Evolutionary conservation across 2,797 vertebrate genomes (phyloP), one percentile per base, ranked within the genome.

Genomic region (Lophotriccus pileatus): DNA sequence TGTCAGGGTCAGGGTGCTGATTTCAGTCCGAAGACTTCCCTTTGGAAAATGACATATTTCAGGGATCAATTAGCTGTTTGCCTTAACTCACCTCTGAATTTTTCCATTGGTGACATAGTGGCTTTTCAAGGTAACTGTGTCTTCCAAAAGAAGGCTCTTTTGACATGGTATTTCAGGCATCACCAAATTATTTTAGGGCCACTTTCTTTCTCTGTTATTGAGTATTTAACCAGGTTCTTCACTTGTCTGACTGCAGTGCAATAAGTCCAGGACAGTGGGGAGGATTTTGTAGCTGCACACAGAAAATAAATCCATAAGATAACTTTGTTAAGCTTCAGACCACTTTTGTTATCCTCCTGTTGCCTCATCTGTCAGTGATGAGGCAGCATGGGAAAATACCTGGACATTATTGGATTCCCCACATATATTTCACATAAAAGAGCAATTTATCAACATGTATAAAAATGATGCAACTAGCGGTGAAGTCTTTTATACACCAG

Each of bases 31-130:
- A 68, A 69, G 20, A 59, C 49, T 59, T 74, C 73, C 41, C 19
- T 94, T 89, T 94, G 69, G n/a, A 77, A 96, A 78, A 47, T 74
- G 6, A 82, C 59, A 12, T 43, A n/a, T 83, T 75, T 92, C 28
- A 73, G 84, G 32, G 80, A 78, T 90, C 32, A 23, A n/a, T 23
- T 68, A 5, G n/a, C 43, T 79, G 30, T 75, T 89, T 50, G 20
- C 8, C 10, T 67, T 75, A 56, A 30, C 22, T 50, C 24, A 16
- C 3, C 21, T 70, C 69, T 78, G 30, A 59, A 46, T 30, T 90
- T 46, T 86, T 74, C 55, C 16, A 4, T 10, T 70, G 56, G 25
- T 44, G 32, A 11, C 6, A 4, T 10, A 13, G 36, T 52, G 44
- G 36, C 50, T 58, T 84, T 74, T 70, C 50, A 64, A 22, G 39